Evolutionary conservation across 2,113 vertebrate species (phyloP).

Genomic region (Hypanus sabinus): DNA sequence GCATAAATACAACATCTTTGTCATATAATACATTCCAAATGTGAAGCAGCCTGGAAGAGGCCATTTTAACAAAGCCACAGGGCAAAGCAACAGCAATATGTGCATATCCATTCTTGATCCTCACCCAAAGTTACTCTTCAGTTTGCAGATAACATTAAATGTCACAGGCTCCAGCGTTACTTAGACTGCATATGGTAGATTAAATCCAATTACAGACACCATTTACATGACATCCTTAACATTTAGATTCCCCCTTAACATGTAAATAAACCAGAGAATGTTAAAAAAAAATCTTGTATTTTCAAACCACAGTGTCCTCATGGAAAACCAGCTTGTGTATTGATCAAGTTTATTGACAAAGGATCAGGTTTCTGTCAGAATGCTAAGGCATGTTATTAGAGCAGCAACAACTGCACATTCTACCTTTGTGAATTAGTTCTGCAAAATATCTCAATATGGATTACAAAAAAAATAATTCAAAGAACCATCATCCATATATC

Average conservation of each 20-base stretch:
- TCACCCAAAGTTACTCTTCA: no score
- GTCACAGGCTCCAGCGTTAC: no score
- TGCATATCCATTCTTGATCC: no score
- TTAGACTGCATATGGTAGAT: no score
- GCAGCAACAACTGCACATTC: not conserved
- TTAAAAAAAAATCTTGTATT: not conserved
- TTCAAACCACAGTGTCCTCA: not conserved
- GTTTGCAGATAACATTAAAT: no score
- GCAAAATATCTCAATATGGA: not conserved
- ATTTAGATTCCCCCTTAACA: not conserved
- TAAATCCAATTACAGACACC: not conserved
- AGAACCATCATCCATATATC: not conserved
- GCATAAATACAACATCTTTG: no score
- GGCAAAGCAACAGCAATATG: no score
- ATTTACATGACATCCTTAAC: not conserved
- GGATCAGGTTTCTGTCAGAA: not conserved
- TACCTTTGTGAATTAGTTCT: not conserved
- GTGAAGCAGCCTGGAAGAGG: no score
- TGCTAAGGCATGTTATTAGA: not conserved
- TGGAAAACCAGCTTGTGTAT: not conserved
- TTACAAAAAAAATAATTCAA: not conserved
- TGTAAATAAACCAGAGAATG: not conserved
- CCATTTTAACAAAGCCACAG: no score
- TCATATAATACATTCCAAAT: no score
- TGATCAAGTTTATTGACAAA: not conserved